Base-by-base conservation (phyloP, 2,888 invertebrate genomes). In the Itoplectis maculator region DNA sequence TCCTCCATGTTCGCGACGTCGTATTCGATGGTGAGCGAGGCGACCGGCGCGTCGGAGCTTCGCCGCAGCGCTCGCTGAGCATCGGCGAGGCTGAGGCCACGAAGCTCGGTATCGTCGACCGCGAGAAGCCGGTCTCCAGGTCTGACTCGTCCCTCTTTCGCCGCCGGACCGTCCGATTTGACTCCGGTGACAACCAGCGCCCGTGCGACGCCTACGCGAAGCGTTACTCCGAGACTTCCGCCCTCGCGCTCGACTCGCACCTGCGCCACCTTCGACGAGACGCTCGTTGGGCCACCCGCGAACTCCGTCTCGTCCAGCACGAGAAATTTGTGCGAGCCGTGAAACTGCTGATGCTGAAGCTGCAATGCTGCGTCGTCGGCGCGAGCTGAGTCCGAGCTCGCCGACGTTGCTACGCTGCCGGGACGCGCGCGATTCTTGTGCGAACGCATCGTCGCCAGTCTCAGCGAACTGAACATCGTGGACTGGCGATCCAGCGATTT, bases 121-220 rank as follows among this genome's bases (percentile, higher is more conserved):
- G 97, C 97, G 80, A 98, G 90, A 35, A 99, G 93, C 29, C 98
- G 95, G 92, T 99, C 99, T 2, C 99, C 98, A 40, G 97, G 96
- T 91, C 98, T 96, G 84, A 99, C 96, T 83, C 98, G 95, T 0
- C 98, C 98, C 87, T 93, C 96, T 94, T 94, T 94, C 87, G 98
- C 97, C 2, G 98, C 98, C 0, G 98, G 97, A 0, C 98, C 98
- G 73, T 97, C 97, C 9, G 97, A 96, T 86, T 98, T 94, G 5
- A 99, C 97, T 89, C 97, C 96, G 0, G 98, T 98, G 47, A 99
- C 97, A 5, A 97, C 96, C 85, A 99, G 93, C 0, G 98, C 97
- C 86, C 96, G 95, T 0, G 95, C 94, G 20, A 95, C 94, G 72
- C 96, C 95, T 5, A 98, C 98, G 56, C 98, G 94, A 80, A 99